Evolutionary conservation across 2,888 invertebrate species (phyloP), one percentile per base, ranked within the genome.

Genomic region (Zaprionus lineosus): DNA sequence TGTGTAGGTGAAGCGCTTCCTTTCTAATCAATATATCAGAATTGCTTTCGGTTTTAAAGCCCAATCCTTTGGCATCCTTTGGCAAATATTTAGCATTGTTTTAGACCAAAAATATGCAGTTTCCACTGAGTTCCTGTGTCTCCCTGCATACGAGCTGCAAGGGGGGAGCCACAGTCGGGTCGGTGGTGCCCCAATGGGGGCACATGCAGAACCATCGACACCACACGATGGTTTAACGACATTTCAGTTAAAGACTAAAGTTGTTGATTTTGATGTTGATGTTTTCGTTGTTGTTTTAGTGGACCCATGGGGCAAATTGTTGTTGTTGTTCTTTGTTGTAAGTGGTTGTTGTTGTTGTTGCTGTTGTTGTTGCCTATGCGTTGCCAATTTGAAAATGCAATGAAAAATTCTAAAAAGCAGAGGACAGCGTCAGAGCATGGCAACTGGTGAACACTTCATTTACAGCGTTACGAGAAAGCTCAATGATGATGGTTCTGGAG

Each of bases 381-480:
- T 57, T 53, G 61, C 62, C 74, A 68, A 62, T 72, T 64, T 61
- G 68, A 77, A 73, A 74, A 74, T 74, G 72, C 75, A 74, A 63
- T 81, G 77, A 60, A 81, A 81, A 73, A 64, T 66, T 62, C 74
- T 34, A 70, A 70, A n/a, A 68, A 57, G 47, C 68, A 53, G 51
- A 50, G 61, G 44, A 59, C 47, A 65, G 66, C 39, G 67, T 51
- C 37, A 18, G 44, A 46, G 61, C 56, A 43, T 55, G 34, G 39
- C 53, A 50, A 58, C 41, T 47, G 57, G 56, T 51, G 63, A 74
- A 53, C 76, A 79, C 81, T 77, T 83, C 64, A 77, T 77, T 83
- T 79, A 66, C 63, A 66, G 65, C 59, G 63, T 66, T 62, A 55
- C 71, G 40, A 64, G 36, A 56, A 44, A 47, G 50, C 31, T 44